Percentiles rank a stretch among this genome's conserved stretches.
Conservation (phyloP, 2,888 invertebrate species). For the Formica aserva region DNA sequence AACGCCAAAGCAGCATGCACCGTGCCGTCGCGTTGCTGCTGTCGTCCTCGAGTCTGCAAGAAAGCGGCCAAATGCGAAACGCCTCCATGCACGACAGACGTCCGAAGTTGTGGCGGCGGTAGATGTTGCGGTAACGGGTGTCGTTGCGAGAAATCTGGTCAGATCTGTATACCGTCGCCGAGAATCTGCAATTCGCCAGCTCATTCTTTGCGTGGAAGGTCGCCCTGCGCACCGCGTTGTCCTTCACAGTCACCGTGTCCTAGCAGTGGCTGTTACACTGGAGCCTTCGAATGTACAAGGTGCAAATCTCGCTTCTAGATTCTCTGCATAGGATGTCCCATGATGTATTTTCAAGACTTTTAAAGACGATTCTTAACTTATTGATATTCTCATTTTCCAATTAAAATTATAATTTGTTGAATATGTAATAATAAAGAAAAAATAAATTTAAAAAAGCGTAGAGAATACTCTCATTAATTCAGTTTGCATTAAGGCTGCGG, state of each 20-base stretch:
- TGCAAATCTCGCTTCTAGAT: background rate
- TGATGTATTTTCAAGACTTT: background rate
- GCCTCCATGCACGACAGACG: conserved; percentile 66
- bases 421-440: background rate
- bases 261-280: background rate
- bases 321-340: background rate
- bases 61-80: conserved; percentile 62
- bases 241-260: conserved; percentile 70
- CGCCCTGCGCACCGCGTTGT: conserved; percentile 73
- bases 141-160: conserved; percentile 78
- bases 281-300: conserved; percentile 13
- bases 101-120: conserved; percentile 75
- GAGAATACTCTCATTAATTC: background rate
- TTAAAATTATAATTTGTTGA: background rate
- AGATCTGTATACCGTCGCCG: conserved; percentile 74
- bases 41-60: conserved; percentile 72
- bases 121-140: conserved; percentile 81
- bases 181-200: conserved; percentile 73
- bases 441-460: background rate
- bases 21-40: conserved; percentile 66
- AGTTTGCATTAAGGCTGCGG: background rate
- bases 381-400: background rate
- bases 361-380: background rate
- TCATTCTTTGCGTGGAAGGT: conserved; percentile 62
- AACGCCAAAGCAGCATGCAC: conserved; percentile 32